Conservation (phyloP, 2,113 vertebrate species). For the Pangasianodon hypophthalmus region DNA sequence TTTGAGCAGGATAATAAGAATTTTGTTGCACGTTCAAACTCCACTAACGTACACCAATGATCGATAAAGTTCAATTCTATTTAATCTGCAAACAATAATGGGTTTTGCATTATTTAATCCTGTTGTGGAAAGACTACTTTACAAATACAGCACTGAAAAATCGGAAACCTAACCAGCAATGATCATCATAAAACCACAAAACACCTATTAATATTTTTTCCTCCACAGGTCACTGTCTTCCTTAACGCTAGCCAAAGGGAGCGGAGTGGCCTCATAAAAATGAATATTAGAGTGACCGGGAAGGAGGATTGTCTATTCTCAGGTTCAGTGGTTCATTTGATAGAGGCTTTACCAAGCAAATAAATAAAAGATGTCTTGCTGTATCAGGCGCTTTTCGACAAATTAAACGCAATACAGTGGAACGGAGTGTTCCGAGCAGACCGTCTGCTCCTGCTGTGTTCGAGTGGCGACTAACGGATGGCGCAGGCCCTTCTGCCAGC, state of each 20-base stretch:
- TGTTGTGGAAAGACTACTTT: neutral
- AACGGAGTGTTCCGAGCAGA: conserved; percentile 45
- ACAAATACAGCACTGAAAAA: neutral
- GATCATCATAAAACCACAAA: conserved; percentile 1
- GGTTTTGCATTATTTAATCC: neutral
- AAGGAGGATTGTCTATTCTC: conserved; percentile 48
- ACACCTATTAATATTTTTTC: neutral
- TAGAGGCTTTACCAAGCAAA: conserved; percentile 58
- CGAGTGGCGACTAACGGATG: conserved; percentile 20
- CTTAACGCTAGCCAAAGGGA: neutral
- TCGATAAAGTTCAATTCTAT: neutral
- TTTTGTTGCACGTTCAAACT: too few relatives aligned
- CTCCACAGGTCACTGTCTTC: neutral
- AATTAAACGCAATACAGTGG: conserved; percentile 63
- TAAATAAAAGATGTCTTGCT: conserved; percentile 65
- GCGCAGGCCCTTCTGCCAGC: neutral
- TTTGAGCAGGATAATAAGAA: too few relatives aligned
- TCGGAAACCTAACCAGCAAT: neutral
- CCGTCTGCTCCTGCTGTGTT: conserved; percentile 33
- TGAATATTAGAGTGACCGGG: conserved; percentile 38
- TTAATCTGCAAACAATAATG: neutral
- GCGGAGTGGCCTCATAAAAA: conserved; percentile 43
- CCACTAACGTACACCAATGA: neutral
- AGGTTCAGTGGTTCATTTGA: conserved; percentile 62
- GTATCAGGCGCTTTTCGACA: conserved; percentile 61